Evolutionary conservation across 2,888 invertebrate species (phyloP).

Genomic region (Gandaritis pyraliata): DNA sequence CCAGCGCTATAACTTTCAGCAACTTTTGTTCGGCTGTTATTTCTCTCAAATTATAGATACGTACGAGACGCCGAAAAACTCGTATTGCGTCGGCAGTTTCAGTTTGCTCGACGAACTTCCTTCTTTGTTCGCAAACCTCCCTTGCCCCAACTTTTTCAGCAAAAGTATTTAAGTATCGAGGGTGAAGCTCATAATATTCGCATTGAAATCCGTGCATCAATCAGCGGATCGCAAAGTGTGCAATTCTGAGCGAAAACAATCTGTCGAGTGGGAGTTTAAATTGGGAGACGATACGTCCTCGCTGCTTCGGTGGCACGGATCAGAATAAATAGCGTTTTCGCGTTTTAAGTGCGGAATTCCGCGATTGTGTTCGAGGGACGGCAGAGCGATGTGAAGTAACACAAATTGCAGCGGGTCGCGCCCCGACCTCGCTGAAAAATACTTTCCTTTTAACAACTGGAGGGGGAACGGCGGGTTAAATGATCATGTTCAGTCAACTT

Average conservation of each 20-base stretch:
- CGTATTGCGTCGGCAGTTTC: slow-evolving; percentile 62
- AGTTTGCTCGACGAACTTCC: slow-evolving; percentile 61
- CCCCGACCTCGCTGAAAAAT: slow-evolving; percentile 63
- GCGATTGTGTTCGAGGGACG: slow-evolving; percentile 60
- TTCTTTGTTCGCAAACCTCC: slow-evolving; percentile 58
- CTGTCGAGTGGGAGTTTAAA: slow-evolving; percentile 32
- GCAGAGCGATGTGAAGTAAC: slow-evolving; percentile 57
- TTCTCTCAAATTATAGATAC: slow-evolving; percentile 36
- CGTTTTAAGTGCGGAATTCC: slow-evolving; percentile 61
- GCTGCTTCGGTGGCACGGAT: slow-evolving; percentile 56
- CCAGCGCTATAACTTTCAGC: slow-evolving; percentile 23
- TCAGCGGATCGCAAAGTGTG: slow-evolving; percentile 37
- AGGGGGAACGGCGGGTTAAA: slow-evolving; percentile 63
- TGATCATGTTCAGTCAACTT: slow-evolving; percentile 68
- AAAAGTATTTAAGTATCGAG: slow-evolving; percentile 50
- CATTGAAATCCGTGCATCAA: slow-evolving; percentile 34
- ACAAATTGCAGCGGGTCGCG: slow-evolving; percentile 67
- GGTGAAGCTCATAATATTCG: slow-evolving; percentile 33
- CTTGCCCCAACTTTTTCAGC: slow-evolving; percentile 53
- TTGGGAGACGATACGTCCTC: slow-evolving; percentile 31
- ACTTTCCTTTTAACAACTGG: slow-evolving; percentile 64
- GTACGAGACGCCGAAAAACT: slow-evolving; percentile 52
- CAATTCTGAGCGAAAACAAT: slow-evolving; percentile 34
- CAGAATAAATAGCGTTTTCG: slow-evolving; percentile 66
- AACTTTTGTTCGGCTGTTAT: slow-evolving; percentile 28